phyloP scores from a whole-genome alignment of 2,113 vertebrate genomes.

The Daboia siamensis region DNA sequence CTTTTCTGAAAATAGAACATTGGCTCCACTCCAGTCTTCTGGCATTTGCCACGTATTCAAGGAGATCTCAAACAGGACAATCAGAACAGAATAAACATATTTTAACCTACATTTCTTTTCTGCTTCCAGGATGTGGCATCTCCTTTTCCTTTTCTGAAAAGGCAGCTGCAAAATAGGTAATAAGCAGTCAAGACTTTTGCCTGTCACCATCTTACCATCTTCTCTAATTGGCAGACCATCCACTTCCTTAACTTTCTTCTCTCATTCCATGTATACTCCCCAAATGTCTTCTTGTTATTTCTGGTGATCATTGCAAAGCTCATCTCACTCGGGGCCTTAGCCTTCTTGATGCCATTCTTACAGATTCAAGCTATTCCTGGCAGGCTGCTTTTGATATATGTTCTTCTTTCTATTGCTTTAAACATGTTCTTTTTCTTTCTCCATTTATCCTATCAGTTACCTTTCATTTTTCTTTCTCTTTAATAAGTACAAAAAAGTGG shows the following conservation, averaged over 20 bases:
- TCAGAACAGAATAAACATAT: neutral
- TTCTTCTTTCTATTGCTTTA: neutral
- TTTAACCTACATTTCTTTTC: neutral
- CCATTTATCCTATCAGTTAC: neutral
- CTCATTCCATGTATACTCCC: neutral
- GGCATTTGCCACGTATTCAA: neutral
- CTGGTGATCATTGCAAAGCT: neutral
- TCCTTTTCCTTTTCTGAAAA: neutral
- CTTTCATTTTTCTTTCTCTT: neutral
- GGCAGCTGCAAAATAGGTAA: neutral
- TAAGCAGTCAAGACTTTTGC: neutral
- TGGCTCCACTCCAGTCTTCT: neutral
- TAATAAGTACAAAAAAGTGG: neutral
- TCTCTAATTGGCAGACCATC: neutral
- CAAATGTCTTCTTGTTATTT: neutral
- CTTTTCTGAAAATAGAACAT: neutral
- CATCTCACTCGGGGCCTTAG: neutral
- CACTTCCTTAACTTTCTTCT: neutral
- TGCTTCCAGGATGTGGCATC: neutral
- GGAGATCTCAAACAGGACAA: neutral
- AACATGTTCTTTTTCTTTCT: neutral
- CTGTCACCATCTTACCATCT: neutral
- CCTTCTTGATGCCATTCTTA: neutral
- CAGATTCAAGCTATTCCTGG: neutral
- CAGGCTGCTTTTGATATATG: neutral